Percentiles rank a stretch among this genome's conserved stretches.
These are phyloP conservation scores for Vannuccia rotundouncinata DNA, from an alignment of 2,888 invertebrate genomes.

Conservation along the genomic window DNA sequence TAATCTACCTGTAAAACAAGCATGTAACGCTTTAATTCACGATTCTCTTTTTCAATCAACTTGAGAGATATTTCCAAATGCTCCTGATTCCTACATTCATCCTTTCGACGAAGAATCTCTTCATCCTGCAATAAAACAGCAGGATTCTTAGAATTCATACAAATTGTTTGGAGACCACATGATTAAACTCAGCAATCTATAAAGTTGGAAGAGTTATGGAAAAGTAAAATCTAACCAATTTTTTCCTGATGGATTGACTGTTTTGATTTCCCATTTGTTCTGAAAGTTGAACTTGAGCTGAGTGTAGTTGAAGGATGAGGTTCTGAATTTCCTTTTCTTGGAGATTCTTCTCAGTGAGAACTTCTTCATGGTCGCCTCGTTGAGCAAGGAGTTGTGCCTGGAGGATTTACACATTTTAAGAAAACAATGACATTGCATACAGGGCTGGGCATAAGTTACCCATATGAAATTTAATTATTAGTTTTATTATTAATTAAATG, in stretches of 20 bases:
- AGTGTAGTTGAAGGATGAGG: not conserved
- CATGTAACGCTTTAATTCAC: not conserved
- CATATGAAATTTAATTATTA: no score
- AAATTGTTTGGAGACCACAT: not conserved
- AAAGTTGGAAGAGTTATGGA: not conserved
- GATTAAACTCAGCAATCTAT: not conserved
- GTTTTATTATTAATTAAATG: no score
- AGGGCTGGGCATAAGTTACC: no score
- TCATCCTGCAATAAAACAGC: not conserved
- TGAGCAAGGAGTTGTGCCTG: not conserved
- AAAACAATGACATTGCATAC: no score
- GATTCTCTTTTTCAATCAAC: not conserved
- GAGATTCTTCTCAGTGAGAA: not conserved
- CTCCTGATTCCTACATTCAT: not conserved
- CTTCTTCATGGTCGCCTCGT: not conserved
- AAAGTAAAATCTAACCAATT: not conserved
- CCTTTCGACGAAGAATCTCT: not conserved
- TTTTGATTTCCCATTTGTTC: not conserved
- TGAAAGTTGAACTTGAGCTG: not conserved
- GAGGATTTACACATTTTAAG: no score
- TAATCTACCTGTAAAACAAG: not conserved
- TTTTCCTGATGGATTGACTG: not conserved
- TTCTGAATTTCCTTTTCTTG: not conserved
- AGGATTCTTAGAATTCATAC: not conserved
- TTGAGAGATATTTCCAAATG: not conserved